Base-by-base conservation (phyloP, 1,140 invertebrate species). In the Brachionus asplanchnoidis region DNA sequence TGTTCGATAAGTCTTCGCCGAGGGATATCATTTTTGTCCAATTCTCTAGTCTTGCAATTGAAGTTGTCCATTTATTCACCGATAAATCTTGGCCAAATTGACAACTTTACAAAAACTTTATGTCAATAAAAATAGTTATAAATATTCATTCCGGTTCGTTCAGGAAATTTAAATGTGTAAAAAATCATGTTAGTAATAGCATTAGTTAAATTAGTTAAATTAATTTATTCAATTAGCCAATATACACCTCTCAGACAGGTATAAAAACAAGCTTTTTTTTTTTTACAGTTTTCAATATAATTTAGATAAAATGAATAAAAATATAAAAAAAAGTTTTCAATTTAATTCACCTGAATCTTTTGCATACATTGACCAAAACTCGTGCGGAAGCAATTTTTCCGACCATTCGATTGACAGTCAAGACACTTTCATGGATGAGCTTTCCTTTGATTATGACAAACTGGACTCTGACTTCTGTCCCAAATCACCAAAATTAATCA, bases 91-190 rank as follows among this genome's bases (percentile, higher is more conserved):
- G 53, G n/a, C n/a, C 53, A 20, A 23, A 60, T 60, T 60, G 53
- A 60, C 53, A 60, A 60, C 20, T 66, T 66, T 12, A 26, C 60
- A 14, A 32, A 23, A 23, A 68, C 11, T 36, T 12, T 42, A 42
- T 73, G 68, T 73, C 68, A 73, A 73, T 40, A 40, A 40, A 73
- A 73, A 17, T 17, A 20, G 17, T 42, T 20, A 73, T 68, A 68
- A 73, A 73, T 73, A 73, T 73, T 73, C 68, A 73, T 73, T 73
- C 68, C 68, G 68, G 68, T 73, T 73, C 68, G 42, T 4, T 73
- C 68, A 73, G 68, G 68, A 73, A 73, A 73, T 73, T 73, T 40
- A 14, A 36, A 73, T 40, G 68, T 73, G 68, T 73, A 73, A 73
- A 73, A 73, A 73, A 73, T 73, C 68, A 73, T 73, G 68, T 73